A percentile compares a stretch with the other conserved stretches of the same genome.
Evolutionary conservation across 1,140 invertebrate genomes (phyloP).

Genomic region (Cydia pomonella): DNA sequence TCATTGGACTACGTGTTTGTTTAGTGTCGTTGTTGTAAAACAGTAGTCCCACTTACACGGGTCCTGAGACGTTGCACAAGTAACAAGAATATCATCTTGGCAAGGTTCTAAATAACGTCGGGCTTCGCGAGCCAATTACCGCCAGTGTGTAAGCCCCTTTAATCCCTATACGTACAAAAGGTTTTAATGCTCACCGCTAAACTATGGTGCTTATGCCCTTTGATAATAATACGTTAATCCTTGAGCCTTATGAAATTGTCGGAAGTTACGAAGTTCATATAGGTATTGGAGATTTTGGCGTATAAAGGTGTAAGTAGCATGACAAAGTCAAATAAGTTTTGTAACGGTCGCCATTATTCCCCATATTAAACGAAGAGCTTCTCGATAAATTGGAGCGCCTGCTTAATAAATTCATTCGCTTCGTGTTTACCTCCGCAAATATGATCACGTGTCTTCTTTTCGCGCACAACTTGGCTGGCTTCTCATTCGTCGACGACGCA

Average conservation of each 20-base stretch:
- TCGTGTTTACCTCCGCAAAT: no score
- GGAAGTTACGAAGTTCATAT: not conserved
- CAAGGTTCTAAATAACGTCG: constrained; percentile 10
- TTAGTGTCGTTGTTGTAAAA: no score
- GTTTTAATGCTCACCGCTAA: not conserved
- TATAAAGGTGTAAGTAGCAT: no score
- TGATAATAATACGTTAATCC: not conserved
- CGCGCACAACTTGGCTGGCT: no score
- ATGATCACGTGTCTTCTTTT: no score
- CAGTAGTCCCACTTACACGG: not conserved
- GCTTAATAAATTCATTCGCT: no score
- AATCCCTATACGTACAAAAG: not conserved
- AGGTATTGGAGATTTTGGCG: not conserved
- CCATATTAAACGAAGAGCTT: no score
- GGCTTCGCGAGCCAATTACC: constrained; percentile 3
- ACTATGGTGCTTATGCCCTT: not conserved
- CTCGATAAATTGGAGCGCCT: no score
- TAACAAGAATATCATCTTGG: not conserved
- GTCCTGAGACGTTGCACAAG: not conserved
- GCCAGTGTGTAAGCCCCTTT: not conserved
- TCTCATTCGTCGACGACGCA: no score
- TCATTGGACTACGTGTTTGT: no score
- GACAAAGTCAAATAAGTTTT: no score
- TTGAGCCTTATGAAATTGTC: not conserved
- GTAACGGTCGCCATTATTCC: no score